Percentiles rank a stretch among this genome's conserved stretches.
These are phyloP conservation scores for Hirtodrosophila alboralis DNA, from an alignment of 2,888 invertebrate genomes.

Conservation along the genomic window DNA sequence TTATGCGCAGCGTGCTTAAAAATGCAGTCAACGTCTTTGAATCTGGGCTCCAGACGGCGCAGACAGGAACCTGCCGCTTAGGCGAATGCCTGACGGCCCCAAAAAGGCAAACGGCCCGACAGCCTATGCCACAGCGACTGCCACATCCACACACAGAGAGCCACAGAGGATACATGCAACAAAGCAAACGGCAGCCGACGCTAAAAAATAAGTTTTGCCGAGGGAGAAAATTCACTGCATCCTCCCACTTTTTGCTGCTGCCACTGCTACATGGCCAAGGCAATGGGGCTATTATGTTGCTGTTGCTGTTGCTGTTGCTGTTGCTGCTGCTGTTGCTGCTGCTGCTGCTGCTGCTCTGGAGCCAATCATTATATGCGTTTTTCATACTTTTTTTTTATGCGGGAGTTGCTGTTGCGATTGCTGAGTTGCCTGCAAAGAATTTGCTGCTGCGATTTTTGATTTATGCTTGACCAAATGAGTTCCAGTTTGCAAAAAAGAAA, in stretches of 20 bases:
- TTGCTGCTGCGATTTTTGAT: constrained; percentile 69
- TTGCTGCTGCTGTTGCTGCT: constrained; percentile 44
- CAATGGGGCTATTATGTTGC: constrained; percentile 63
- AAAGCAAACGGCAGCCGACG: constrained; percentile 46
- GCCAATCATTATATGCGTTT: constrained; percentile 79
- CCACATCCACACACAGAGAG: constrained; percentile 34
- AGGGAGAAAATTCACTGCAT: constrained; percentile 80
- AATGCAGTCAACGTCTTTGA: constrained; percentile 74
- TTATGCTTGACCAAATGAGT: constrained; percentile 75
- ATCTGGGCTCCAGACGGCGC: constrained; percentile 59
- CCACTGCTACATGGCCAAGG: constrained; percentile 45
- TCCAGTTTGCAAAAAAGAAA: constrained; percentile 34
- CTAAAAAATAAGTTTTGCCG: constrained; percentile 59
- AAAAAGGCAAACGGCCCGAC: constrained; percentile 78
- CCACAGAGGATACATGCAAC: constrained; percentile 25
- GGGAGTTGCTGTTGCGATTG: constrained; percentile 67
- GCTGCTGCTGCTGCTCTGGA: constrained; percentile 46
- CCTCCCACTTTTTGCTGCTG: constrained; percentile 82
- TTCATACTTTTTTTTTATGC: constrained; percentile 73
- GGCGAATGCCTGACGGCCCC: constrained; percentile 77
- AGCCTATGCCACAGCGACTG: constrained; percentile 40
- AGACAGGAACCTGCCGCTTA: constrained; percentile 79
- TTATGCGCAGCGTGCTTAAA: constrained; percentile 78
- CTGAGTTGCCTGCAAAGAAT: constrained; percentile 37
- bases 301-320: constrained; percentile 35